Evolutionary conservation across 2,113 vertebrate genomes (phyloP).

Genomic region (Aegithalos caudatus): DNA sequence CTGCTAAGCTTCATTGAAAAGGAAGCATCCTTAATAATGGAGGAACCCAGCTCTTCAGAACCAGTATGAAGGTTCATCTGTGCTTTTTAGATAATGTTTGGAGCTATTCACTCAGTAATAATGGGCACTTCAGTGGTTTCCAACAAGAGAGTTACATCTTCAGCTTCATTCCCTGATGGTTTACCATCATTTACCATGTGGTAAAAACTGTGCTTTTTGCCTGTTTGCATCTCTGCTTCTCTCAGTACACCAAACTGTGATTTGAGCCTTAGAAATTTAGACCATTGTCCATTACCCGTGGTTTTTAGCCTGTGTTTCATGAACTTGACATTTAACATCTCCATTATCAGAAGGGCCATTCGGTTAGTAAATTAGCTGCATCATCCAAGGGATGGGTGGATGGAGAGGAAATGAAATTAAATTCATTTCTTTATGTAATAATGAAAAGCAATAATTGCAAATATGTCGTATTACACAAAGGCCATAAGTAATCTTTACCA

Average conservation of each 20-base stretch:
- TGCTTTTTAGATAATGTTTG: not conserved
- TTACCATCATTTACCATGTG: not conserved
- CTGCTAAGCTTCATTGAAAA: not conserved
- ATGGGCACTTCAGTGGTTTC: not conserved
- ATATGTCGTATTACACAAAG: slow-evolving; percentile 68
- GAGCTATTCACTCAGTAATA: not conserved
- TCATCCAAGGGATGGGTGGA: not conserved
- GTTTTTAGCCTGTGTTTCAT: slow-evolving; percentile 50
- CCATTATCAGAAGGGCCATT: slow-evolving; percentile 50
- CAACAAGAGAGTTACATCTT: not conserved
- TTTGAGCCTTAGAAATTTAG: slow-evolving; percentile 11
- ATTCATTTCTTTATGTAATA: slow-evolving; percentile 70
- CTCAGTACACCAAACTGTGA: not conserved
- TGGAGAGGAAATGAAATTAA: slow-evolving; percentile 58
- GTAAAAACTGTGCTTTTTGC: not conserved
- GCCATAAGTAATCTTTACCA: slow-evolving; percentile 77
- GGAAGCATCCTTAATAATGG: not conserved
- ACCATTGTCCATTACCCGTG: not conserved
- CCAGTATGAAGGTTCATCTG: not conserved
- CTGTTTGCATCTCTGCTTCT: slow-evolving; percentile 24
- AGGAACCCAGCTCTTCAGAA: not conserved
- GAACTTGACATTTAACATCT: slow-evolving; percentile 24
- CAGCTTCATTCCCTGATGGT: not conserved
- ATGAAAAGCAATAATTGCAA: slow-evolving; percentile 81
- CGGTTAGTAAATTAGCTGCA: slow-evolving; percentile 32